Evolutionary conservation across 2,797 vertebrate species (phyloP), one percentile per base, ranked within the genome.

Genomic region (Cossypha heuglini): DNA sequence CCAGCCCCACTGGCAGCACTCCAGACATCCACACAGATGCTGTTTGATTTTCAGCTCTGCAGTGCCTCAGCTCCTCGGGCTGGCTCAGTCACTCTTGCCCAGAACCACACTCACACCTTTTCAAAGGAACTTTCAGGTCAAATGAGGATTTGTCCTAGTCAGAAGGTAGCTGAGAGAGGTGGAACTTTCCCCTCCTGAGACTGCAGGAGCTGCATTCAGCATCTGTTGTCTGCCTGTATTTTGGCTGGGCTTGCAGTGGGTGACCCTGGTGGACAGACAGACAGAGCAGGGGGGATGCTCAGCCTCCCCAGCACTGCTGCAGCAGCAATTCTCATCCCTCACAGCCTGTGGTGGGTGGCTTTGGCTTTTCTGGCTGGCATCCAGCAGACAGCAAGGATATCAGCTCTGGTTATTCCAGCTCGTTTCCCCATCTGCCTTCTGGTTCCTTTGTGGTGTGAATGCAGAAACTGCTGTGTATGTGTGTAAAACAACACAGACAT

Each of bases 11-110:
- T 7, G 35, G 11, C 49, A 85, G 75, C 51, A 3, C 37, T 54
- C n/a, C 81, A 67, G 22, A 33, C 38, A 45, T 11, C 1, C 0
- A 11, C 9, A 62, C 4, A 54, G 40, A 25, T 3, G 4, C 33
- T 28, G 1, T 24, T 66, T 37, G 31, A 29, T 42, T 21, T 61
- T 48, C 17, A 55, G 1, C 4, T 33, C 64, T 74, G 58, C 33
- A 6, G 12, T 5, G 11, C 49, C 73, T 52, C 35, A n/a, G 45
- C 49, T 78, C 58, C 68, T 38, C 3, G 3, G 38, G 16, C 37
- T 58, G 86, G 31, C 6, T 49, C 89, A 25, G 16, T 19, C 9
- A 46, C 13, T 38, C 24, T 38, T 57, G 21, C 42, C 49, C 42
- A 64, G 58, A 83, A 31, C 33, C 42, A 64, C 26, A 16, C 24